phyloP scores from a whole-genome alignment of 2,888 invertebrate species.

The Autographa gamma region DNA sequence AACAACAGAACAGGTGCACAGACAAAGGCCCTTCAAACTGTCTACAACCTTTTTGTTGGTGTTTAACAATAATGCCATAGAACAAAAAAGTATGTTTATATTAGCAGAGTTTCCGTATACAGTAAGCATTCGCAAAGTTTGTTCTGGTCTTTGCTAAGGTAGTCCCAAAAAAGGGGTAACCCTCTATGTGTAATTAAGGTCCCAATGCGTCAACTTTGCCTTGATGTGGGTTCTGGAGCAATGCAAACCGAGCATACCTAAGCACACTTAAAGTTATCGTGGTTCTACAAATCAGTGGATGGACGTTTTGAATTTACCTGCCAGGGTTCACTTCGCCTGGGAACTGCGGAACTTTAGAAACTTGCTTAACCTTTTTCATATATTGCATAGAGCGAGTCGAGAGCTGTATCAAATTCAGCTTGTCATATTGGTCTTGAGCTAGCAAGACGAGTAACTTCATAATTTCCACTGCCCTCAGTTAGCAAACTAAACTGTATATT shows the following conservation, averaged over 20 bases:
- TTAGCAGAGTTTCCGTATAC: conserved; percentile 37
- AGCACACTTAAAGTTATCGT: conserved; percentile 53
- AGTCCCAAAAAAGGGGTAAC: conserved; percentile 71
- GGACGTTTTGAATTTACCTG: conserved; percentile 54
- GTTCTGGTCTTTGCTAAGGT: conserved; percentile 71
- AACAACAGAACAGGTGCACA: neutral
- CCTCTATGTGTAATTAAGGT: conserved; percentile 79
- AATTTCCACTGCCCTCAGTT: conserved; percentile 32
- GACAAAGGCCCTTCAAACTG: neutral
- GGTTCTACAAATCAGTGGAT: conserved; percentile 47
- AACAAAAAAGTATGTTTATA: conserved; percentile 29
- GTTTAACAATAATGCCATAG: conserved; percentile 12
- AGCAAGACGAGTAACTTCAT: conserved; percentile 42
- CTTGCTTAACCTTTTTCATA: conserved; percentile 14
- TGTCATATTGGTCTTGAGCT: conserved; percentile 38
- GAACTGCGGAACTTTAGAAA: conserved; percentile 6
- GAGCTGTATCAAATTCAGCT: conserved; percentile 17
- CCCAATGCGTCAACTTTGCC: conserved; percentile 78
- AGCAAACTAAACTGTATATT: conserved; percentile 34
- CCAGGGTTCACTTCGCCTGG: conserved; percentile 45
- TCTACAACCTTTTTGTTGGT: conserved; percentile 7
- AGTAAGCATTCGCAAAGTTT: conserved; percentile 69
- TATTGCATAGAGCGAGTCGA: conserved; percentile 24
- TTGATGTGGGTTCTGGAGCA: conserved; percentile 79
- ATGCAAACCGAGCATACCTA: conserved; percentile 65